A percentile compares a stretch with the other conserved stretches of the same genome.
phyloP scores from a whole-genome alignment of 2,113 vertebrate genomes.

The Silurus meridionalis region DNA sequence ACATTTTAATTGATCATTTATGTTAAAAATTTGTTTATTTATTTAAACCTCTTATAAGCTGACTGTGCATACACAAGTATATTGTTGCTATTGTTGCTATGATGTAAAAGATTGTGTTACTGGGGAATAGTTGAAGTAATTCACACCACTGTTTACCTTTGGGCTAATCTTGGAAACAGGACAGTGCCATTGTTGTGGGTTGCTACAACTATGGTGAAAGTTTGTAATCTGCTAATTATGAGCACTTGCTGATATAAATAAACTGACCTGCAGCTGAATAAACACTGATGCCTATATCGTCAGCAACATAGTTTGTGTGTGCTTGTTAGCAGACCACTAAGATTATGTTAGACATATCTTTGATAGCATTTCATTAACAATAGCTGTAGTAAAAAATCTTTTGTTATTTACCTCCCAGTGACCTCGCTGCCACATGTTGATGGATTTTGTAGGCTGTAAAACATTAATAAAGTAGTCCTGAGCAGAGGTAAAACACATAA shows the following conservation, averaged over 20 bases:
- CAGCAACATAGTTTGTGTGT: neutral
- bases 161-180: neutral
- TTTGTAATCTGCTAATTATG: slow-evolving; percentile 4
- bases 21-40: neutral
- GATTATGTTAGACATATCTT: neutral
- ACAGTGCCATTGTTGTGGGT: neutral
- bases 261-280: slow-evolving; percentile 10
- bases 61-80: neutral
- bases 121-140: neutral
- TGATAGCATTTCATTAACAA: neutral
- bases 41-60: neutral
- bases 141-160: slow-evolving; percentile 1
- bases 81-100: neutral
- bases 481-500: neutral
- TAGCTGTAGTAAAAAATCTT: neutral
- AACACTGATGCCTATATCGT: neutral
- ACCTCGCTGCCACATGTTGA: neutral
- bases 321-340: neutral
- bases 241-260: neutral
- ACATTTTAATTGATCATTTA: neutral
- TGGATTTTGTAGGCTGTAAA: neutral
- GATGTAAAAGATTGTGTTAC: neutral
- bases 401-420: neutral
- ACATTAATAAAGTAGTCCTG: neutral
- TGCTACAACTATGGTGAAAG: neutral